Conservation (phyloP, 2,113 vertebrate species). For the Trichomycterus rosablanca region DNA sequence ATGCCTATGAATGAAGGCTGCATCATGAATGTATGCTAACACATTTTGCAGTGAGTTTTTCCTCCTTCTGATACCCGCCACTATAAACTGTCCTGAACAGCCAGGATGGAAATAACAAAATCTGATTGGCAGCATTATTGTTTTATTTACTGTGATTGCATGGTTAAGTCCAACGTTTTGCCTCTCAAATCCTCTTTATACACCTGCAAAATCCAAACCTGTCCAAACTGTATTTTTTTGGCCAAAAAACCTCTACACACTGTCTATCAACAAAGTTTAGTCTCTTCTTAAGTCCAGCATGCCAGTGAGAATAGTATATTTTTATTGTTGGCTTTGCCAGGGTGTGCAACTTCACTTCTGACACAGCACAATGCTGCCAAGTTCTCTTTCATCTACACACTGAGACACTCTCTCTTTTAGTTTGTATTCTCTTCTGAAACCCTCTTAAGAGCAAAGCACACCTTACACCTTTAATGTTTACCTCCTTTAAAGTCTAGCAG, state of each 20-base stretch:
- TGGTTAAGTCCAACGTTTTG: conserved; percentile 21
- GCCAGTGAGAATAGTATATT: too few relatives aligned
- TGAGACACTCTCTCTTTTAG: background rate
- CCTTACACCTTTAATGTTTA: background rate
- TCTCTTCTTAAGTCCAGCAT: too few relatives aligned
- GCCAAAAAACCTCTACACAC: conserved; percentile 11
- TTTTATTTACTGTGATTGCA: conserved; percentile 14
- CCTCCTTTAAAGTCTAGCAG: too few relatives aligned
- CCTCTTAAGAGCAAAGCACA: background rate
- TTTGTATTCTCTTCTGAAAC: background rate
- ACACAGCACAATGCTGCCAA: background rate
- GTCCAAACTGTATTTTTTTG: conserved; percentile 11
- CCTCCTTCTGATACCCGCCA: conserved; percentile 1
- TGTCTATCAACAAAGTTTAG: conserved; percentile 19
- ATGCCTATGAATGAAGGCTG: background rate
- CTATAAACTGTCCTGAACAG: conserved; percentile 18
- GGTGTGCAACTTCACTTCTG: background rate
- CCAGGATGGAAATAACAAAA: conserved; percentile 32
- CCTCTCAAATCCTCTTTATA: conserved; percentile 22
- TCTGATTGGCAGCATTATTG: conserved; percentile 16
- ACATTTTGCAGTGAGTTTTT: background rate
- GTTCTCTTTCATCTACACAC: background rate
- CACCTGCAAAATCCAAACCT: conserved; percentile 26
- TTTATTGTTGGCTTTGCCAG: too few relatives aligned
- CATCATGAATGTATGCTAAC: background rate